A percentile compares a stretch with the other conserved stretches of the same genome.
phyloP scores from a whole-genome alignment of 2,888 invertebrate genomes.

The Nemotelus nigrinus region DNA sequence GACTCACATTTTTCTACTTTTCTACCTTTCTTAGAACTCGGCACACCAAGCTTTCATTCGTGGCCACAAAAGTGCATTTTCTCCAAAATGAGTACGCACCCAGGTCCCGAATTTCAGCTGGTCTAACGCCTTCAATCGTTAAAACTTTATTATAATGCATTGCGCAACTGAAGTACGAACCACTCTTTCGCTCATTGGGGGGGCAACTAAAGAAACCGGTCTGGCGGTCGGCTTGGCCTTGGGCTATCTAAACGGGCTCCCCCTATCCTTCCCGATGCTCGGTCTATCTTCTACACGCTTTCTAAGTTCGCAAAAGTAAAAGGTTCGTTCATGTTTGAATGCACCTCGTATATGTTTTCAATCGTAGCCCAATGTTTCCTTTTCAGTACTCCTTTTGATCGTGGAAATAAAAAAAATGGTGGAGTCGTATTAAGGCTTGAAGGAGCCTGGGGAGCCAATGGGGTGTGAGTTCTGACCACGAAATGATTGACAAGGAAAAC shows the following conservation, averaged over 20 bases:
- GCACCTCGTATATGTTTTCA: background rate
- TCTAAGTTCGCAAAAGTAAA: no score
- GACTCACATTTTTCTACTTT: no score
- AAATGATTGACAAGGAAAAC: background rate
- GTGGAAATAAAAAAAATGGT: background rate
- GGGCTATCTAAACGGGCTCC: no score
- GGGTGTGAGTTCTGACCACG: background rate
- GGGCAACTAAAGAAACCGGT: constrained; percentile 11
- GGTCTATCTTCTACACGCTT: constrained; percentile 1
- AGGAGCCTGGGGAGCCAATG: background rate
- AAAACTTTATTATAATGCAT: constrained; percentile 19
- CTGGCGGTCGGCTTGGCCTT: background rate
- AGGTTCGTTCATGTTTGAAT: no score
- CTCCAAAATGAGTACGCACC: background rate
- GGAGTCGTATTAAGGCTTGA: background rate
- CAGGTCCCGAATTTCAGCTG: background rate
- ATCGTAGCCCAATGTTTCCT: background rate
- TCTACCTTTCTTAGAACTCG: no score
- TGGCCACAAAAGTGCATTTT: background rate
- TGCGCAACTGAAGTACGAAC: background rate
- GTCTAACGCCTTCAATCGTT: background rate
- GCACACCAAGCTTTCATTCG: background rate
- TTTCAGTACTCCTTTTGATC: background rate
- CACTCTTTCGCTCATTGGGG: background rate
- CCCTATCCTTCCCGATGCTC: background rate